Conservation (phyloP, 2,888 invertebrate genomes). For the Gortyna flavago region DNA sequence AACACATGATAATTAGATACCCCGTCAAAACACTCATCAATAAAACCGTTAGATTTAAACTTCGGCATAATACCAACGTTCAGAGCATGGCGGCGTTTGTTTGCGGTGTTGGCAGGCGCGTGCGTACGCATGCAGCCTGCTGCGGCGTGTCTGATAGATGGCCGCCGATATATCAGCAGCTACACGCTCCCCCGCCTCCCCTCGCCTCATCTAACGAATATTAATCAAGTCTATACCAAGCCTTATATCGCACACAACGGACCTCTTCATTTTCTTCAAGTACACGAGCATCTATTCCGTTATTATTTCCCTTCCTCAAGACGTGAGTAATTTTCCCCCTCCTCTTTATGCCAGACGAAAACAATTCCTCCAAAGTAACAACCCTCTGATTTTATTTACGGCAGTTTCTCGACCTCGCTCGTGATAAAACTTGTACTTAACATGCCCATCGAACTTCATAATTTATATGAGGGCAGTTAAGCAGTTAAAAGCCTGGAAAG, state of each 20-base stretch:
- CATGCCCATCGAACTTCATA: constrained; percentile 66
- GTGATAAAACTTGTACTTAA: constrained; percentile 60
- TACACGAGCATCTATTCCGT: constrained; percentile 66
- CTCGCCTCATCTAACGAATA: constrained; percentile 77
- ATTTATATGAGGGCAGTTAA: constrained; percentile 70
- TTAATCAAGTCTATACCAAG: constrained; percentile 77
- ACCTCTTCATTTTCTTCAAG: constrained; percentile 76
- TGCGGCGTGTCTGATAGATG: constrained; percentile 78
- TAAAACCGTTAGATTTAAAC: constrained; percentile 55
- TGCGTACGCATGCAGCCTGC: constrained; percentile 78
- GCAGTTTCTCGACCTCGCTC: constrained; percentile 48
- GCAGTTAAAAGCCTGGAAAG: constrained; percentile 70
- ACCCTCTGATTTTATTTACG: constrained; percentile 55
- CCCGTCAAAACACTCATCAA: constrained; percentile 32
- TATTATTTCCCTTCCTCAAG: constrained; percentile 63
- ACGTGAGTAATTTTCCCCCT: constrained; percentile 63
- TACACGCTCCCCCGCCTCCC: constrained; percentile 69
- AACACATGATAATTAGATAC: constrained; percentile 12
- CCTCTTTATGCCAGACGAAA: constrained; percentile 54
- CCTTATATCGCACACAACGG: constrained; percentile 70
- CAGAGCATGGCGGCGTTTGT: constrained; percentile 67
- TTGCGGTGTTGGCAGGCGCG: constrained; percentile 70
- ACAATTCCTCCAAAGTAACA: constrained; percentile 56
- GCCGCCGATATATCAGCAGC: constrained; percentile 77
- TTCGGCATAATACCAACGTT: constrained; percentile 64